Conservation (phyloP, 1,140 invertebrate species). For the Lepidurus couesii region DNA sequence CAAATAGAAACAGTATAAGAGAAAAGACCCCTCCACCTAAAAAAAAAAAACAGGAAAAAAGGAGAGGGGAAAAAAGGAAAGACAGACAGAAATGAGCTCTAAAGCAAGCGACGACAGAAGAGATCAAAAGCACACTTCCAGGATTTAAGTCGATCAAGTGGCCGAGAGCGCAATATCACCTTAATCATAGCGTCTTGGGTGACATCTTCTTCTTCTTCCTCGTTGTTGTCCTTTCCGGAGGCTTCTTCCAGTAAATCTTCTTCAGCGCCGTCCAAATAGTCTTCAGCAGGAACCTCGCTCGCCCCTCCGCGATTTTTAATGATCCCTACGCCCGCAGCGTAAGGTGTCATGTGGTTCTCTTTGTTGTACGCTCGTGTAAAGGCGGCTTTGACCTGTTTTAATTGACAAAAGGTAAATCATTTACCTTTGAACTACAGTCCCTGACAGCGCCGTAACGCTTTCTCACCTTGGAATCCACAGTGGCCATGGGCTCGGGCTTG, state of each 20-base stretch:
- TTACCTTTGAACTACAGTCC: no score
- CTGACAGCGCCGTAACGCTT: background rate
- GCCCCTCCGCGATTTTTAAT: slow-evolving; percentile 43
- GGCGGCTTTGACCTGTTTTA: slow-evolving; percentile 68
- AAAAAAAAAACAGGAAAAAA: no score
- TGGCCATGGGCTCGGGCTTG: slow-evolving; percentile 63
- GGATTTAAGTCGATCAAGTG: background rate
- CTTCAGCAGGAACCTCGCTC: slow-evolving; percentile 32
- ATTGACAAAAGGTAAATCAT: background rate
- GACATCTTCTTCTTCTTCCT: slow-evolving; percentile 60
- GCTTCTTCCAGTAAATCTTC: slow-evolving; percentile 48
- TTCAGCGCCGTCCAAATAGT: slow-evolving; percentile 45
- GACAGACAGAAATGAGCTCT: no score
- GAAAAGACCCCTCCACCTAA: no score
- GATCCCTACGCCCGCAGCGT: slow-evolving; percentile 56
- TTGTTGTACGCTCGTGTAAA: slow-evolving; percentile 91
- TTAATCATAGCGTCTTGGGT: slow-evolving; percentile 73
- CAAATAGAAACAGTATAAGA: no score
- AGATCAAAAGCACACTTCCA: no score
- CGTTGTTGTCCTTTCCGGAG: slow-evolving; percentile 47
- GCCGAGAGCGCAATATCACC: slow-evolving; percentile 44
- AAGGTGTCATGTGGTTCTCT: slow-evolving; percentile 62
- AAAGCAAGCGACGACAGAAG: no score
- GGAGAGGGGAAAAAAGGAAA: background rate
- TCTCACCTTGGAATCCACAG: slow-evolving; percentile 69